Conservation (phyloP, 2,113 vertebrate genomes). For the Varanus komodoensis region DNA sequence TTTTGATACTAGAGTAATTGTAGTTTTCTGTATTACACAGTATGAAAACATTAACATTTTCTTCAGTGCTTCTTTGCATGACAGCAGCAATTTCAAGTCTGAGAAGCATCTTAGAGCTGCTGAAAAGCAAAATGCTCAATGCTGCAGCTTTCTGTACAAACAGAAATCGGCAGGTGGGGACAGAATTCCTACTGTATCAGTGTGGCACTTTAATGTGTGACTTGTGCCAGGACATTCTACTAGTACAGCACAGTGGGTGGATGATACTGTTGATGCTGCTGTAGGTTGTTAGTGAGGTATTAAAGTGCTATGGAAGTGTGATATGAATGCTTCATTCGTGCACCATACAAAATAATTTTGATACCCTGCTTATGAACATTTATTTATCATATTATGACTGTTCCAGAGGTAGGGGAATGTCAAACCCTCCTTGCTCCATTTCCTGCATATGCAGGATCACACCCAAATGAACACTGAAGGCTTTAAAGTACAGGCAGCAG, state of each 20-base stretch:
- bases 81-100: neutral
- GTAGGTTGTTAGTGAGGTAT: neutral
- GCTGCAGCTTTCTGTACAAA: neutral
- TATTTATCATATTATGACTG: too few relatives aligned
- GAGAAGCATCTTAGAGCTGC: neutral
- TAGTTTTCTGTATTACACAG: neutral
- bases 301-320: neutral
- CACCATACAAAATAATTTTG: neutral
- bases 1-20: neutral
- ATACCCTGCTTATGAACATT: neutral
- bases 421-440: too few relatives aligned
- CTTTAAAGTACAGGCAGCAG: too few relatives aligned
- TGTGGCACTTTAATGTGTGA: neutral
- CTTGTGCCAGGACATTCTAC: neutral
- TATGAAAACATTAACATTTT: constrained; percentile 7
- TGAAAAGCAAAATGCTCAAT: neutral
- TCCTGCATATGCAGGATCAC: too few relatives aligned
- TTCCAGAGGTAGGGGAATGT: too few relatives aligned
- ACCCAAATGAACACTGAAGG: too few relatives aligned
- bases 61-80: neutral
- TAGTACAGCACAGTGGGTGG: neutral
- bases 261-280: neutral
- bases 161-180: neutral
- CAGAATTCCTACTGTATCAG: neutral
- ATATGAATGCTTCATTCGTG: neutral